A percentile compares a stretch with the other conserved stretches of the same genome.
Evolutionary conservation across 2,113 vertebrate species (phyloP).

Genomic region (Sylvietta virens): DNA sequence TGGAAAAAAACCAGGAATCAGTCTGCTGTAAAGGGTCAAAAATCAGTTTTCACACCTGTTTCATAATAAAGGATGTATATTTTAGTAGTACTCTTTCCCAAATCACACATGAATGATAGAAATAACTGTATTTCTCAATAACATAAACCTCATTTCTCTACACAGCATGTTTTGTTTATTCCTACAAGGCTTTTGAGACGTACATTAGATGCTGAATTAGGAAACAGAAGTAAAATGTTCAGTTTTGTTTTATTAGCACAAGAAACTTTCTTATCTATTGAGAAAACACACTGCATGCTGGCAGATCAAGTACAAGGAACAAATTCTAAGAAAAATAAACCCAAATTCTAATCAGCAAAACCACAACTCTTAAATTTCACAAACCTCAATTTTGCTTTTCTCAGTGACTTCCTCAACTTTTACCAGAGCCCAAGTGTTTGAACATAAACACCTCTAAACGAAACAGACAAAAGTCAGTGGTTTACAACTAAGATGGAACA

Average conservation of each 20-base stretch:
- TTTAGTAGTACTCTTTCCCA: not conserved
- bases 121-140: not conserved
- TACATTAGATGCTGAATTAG: not conserved
- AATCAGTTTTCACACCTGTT: not conserved
- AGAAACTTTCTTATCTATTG: not conserved
- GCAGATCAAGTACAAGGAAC: not conserved
- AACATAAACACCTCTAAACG: not conserved
- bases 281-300: not conserved
- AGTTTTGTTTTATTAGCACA: slow-evolving; percentile 9
- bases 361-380: not conserved
- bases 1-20: not conserved
- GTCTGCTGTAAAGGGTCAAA: not conserved
- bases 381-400: not conserved
- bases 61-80: not conserved
- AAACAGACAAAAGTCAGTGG: not conserved
- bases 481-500: not conserved
- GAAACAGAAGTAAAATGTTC: not conserved
- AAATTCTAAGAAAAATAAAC: not conserved
- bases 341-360: not conserved
- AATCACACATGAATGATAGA: not conserved
- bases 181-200: not conserved
- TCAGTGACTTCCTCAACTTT: not conserved
- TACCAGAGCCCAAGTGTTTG: not conserved
- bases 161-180: not conserved
- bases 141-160: not conserved